Base-by-base conservation (phyloP, 2,797 vertebrate species). In the Galagoides demidoff region DNA sequence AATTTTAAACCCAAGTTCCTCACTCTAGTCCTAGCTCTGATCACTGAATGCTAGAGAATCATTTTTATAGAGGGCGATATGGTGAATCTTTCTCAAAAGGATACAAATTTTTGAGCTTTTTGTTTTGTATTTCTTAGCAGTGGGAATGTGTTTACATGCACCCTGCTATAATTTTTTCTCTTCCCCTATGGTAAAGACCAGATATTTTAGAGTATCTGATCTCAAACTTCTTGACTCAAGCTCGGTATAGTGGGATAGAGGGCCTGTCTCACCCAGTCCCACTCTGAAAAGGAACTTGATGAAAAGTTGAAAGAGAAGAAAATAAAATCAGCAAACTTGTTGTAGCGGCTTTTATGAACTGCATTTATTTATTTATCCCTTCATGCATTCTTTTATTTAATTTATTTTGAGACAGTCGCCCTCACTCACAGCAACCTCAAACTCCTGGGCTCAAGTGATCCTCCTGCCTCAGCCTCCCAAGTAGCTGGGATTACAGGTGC, bases 291-390 rank as follows among this genome's bases (percentile, higher is more conserved):
- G 76, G 14, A 95, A 81, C 13, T 81, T 45, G 29, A 76, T 84
- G 85, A 52, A 85, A 86, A 93, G 79, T 10, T 63, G 16, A 93
- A 91, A 71, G 27, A 89, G 17, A 77, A 87, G 29, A 89, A 68
- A 88, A 81, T 17, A 64, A 90, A 82, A 77, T 31, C 49, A 86
- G 64, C 49, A 71, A 79, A 64, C 25, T 52, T 92, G 34, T 71
- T 71, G 5, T 37, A 74, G 16, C n/a, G 84, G 29, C 5, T 86
- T 91, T 86, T 70, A 22, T 84, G 59, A 86, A 59, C 17, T 89
- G 23, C 29, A 87, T 82, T 90, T 34, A 70, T 37, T 43, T 78
- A 52, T 52, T 16, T 52, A 52, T 52, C 49, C 49, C 3, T 52
- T 52, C 49, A 52, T 16, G 16, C 14, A 52, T 52, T 52, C 49